phyloP scores from a whole-genome alignment of 2,797 vertebrate species.

The Alosa sapidissima region DNA sequence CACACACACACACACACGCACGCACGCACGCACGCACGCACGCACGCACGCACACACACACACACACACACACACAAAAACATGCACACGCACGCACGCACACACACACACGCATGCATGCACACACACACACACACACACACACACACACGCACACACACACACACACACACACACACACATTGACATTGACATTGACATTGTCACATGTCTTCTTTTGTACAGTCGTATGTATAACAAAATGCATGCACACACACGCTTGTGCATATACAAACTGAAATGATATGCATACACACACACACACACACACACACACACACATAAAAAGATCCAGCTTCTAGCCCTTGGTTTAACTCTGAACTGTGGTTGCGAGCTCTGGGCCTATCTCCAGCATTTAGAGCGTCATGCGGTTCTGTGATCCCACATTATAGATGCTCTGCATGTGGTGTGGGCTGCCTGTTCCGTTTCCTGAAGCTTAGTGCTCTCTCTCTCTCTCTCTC shows the following conservation, averaged over 20 bases:
- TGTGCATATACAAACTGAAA: neutral
- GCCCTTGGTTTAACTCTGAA: slow-evolving; percentile 61
- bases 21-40: neutral
- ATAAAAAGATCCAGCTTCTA: slow-evolving; percentile 51
- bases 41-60: neutral
- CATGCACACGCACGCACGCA: neutral
- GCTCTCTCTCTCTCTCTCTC: neutral
- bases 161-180: too few species aligned
- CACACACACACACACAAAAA: neutral
- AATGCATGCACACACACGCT: neutral
- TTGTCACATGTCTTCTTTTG: too few species aligned
- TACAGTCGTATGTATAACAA: too few species aligned
- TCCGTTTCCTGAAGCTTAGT: slow-evolving; percentile 76
- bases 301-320: slow-evolving; percentile 25
- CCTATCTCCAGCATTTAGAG: slow-evolving; percentile 62
- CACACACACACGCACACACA: neutral
- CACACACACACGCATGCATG: neutral
- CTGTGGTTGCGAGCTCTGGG: slow-evolving; percentile 63
- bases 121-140: neutral
- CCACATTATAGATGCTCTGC: slow-evolving; percentile 73
- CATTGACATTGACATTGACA: too few species aligned
- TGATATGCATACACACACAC: neutral
- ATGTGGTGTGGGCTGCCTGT: slow-evolving; percentile 71
- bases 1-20: neutral
- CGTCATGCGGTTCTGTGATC: slow-evolving; percentile 69